phyloP scores from a whole-genome alignment of 2,797 vertebrate species.

The Sebastes reedi region DNA sequence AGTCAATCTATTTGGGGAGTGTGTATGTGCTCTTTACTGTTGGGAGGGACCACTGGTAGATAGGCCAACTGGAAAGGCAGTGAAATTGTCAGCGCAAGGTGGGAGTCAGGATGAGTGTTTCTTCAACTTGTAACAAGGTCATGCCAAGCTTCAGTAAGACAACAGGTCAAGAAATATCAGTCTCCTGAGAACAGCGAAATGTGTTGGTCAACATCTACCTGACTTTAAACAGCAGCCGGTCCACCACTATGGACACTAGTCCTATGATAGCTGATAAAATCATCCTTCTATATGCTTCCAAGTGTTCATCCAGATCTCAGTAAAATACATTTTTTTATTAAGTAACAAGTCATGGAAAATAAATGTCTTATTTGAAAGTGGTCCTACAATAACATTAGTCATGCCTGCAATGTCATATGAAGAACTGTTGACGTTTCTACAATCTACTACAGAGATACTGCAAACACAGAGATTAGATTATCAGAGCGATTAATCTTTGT shows the following conservation, averaged over 20 bases:
- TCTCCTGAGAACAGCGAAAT: not conserved
- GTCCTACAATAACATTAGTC: not conserved
- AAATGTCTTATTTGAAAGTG: not conserved
- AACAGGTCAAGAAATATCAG: not conserved
- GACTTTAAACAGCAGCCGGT: not conserved
- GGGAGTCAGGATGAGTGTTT: no score
- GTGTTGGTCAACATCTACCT: not conserved
- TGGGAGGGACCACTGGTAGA: no score
- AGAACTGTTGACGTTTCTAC: not conserved
- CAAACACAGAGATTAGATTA: conserved; percentile 40
- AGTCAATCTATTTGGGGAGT: no score
- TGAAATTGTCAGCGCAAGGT: no score
- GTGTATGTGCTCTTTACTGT: no score
- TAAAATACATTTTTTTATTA: not conserved
- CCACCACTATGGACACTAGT: not conserved
- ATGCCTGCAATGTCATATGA: not conserved
- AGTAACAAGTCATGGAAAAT: not conserved
- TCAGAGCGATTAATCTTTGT: conserved; percentile 35
- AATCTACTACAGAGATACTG: conserved; percentile 32
- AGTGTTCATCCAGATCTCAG: not conserved
- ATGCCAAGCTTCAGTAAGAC: not conserved
- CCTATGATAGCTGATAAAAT: not conserved
- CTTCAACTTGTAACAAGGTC: not conserved
- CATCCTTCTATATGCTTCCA: not conserved
- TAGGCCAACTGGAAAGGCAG: no score